Conservation (phyloP, 2,888 invertebrate species). For the Terebella lapidaria region DNA sequence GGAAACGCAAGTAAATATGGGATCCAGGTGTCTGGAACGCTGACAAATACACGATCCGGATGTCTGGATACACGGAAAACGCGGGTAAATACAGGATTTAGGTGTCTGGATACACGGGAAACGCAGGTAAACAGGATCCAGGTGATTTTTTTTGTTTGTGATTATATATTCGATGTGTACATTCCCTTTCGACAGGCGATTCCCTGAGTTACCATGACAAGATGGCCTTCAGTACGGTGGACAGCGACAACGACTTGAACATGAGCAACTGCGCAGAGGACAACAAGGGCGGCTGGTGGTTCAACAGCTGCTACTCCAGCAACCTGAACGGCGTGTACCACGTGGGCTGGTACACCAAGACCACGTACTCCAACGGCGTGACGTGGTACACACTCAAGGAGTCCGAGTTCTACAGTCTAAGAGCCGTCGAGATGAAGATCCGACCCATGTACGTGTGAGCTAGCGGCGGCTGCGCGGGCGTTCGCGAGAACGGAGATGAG, state of each 20-base stretch:
- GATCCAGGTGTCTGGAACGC: neutral
- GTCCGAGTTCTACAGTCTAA: constrained; percentile 44
- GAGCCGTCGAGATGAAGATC: constrained; percentile 46
- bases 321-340: constrained; percentile 49
- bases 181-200: constrained; percentile 37
- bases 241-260: constrained; percentile 48
- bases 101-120: neutral
- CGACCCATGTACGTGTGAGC: constrained; percentile 3
- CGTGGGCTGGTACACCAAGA: constrained; percentile 38
- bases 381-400: constrained; percentile 39
- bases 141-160: neutral
- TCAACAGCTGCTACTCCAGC: constrained; percentile 41
- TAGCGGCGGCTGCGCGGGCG: too few species aligned
- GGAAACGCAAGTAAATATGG: neutral
- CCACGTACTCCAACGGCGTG: constrained; percentile 21
- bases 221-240: constrained; percentile 49
- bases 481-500: too few species aligned
- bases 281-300: constrained; percentile 52
- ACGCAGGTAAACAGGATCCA: neutral
- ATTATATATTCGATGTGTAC: neutral
- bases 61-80: constrained; percentile 21
- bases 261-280: constrained; percentile 46
- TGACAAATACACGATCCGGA: constrained; percentile 35
- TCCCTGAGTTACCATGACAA: constrained; percentile 46
- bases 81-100: constrained; percentile 21